phyloP scores from a whole-genome alignment of 2,888 invertebrate species.

The Tortrix viridana region DNA sequence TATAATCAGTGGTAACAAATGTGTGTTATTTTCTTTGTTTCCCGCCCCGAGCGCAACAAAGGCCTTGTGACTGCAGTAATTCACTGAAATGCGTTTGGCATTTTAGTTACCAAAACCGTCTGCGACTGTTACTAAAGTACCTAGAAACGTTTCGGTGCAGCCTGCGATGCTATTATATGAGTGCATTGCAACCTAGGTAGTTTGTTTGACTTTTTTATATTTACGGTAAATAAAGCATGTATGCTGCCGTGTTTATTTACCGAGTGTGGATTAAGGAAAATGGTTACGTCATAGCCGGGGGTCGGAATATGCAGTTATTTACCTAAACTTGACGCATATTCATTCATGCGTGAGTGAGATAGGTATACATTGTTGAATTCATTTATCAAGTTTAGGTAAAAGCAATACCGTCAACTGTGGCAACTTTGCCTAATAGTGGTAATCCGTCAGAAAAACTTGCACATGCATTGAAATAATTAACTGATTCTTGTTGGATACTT shows the following conservation, averaged over 20 bases:
- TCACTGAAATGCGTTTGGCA: constrained; percentile 32
- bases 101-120: constrained; percentile 21
- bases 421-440: too few species aligned
- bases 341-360: too few species aligned
- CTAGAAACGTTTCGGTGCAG: constrained; percentile 1
- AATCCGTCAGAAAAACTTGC: too few species aligned
- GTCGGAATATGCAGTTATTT: too few species aligned
- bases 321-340: too few species aligned
- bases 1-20: constrained; percentile 1
- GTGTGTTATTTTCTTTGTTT: constrained; percentile 26
- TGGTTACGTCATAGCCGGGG: too few species aligned
- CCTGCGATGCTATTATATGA: constrained; percentile 1
- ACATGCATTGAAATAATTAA: too few species aligned
- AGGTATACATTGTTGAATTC: too few species aligned
- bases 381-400: too few species aligned
- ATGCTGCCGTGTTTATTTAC: neutral
- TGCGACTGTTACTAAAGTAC: constrained; percentile 10
- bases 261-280: too few species aligned
- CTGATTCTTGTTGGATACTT: too few species aligned
- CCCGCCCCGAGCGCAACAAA: constrained; percentile 20
- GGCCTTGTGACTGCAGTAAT: constrained; percentile 26
- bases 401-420: too few species aligned
- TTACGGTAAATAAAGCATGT: neutral
- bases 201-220: neutral
- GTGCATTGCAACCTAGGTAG: neutral